Conservation (phyloP, 2,113 vertebrate species). For the Hylia prasina region DNA sequence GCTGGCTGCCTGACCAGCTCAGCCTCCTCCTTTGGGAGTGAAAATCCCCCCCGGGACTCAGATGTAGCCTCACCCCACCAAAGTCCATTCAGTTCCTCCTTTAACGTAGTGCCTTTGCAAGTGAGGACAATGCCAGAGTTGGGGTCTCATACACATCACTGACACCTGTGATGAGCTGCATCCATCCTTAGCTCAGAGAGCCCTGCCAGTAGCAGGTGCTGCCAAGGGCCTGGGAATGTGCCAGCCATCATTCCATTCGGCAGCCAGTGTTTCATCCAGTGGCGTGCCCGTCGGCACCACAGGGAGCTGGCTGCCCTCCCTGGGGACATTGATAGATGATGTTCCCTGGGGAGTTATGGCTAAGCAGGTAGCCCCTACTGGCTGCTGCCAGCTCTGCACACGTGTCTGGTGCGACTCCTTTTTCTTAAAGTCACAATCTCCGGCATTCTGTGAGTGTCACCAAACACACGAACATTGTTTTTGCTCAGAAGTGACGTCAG, state of each 20-base stretch:
- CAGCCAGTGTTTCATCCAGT: background rate
- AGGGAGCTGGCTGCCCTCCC: background rate
- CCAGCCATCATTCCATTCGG: background rate
- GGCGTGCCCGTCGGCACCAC: fast-evolving
- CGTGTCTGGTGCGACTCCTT: background rate
- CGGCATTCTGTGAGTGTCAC: background rate
- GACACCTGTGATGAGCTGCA: background rate
- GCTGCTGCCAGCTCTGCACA: fast-evolving
- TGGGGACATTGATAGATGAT: fast-evolving
- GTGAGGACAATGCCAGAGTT: fast-evolving
- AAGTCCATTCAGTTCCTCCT: background rate
- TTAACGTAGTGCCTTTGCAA: fast-evolving
- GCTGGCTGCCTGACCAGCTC: background rate
- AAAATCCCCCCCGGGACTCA: background rate
- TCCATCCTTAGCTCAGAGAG: background rate
- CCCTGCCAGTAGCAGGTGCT: background rate
- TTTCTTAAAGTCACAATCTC: background rate
- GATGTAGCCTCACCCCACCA: fast-evolving
- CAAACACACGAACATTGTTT: background rate
- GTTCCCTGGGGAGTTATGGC: background rate
- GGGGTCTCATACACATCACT: background rate
- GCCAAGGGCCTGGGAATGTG: fast-evolving
- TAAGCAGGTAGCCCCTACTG: fast-evolving
- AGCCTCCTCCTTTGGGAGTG: background rate
- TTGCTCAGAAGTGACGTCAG: background rate